Evolutionary conservation across 2,797 vertebrate species (phyloP).

Genomic region (Liasis olivaceus): DNA sequence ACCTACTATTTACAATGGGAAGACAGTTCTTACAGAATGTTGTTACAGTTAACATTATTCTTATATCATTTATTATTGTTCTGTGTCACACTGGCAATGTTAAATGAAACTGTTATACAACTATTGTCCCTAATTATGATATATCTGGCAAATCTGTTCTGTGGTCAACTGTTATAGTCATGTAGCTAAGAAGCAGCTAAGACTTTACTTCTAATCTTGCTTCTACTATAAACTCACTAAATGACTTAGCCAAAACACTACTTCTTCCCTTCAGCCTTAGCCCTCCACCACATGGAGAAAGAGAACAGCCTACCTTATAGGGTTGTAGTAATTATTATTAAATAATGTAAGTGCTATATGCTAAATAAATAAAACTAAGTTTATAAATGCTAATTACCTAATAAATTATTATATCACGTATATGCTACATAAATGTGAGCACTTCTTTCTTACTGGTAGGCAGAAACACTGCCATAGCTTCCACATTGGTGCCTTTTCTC

Average conservation of each 20-base stretch:
- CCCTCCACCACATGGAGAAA: not conserved
- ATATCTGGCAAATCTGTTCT: not conserved
- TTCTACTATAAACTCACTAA: not conserved
- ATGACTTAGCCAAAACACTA: not conserved
- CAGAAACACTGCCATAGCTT: not conserved
- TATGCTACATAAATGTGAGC: not conserved
- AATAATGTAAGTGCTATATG: not conserved
- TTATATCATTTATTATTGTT: not conserved
- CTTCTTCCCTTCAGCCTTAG: not conserved
- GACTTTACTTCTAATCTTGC: not conserved
- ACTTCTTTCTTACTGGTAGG: not conserved
- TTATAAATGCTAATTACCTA: not conserved
- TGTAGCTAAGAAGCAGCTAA: not conserved
- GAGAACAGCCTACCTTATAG: not conserved
- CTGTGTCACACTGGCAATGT: not conserved
- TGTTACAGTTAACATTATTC: not conserved
- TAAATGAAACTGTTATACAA: not conserved
- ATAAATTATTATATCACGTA: not conserved
- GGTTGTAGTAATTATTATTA: not conserved
- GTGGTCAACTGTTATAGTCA: not conserved
- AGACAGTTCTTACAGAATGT: too few species aligned
- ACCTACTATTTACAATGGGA: too few species aligned
- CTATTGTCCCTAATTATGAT: not conserved
- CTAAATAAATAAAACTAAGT: not conserved
- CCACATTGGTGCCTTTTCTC: not conserved